Evolutionary conservation across 2,797 vertebrate species (phyloP).

Genomic region (Chromobotia macracanthus): DNA sequence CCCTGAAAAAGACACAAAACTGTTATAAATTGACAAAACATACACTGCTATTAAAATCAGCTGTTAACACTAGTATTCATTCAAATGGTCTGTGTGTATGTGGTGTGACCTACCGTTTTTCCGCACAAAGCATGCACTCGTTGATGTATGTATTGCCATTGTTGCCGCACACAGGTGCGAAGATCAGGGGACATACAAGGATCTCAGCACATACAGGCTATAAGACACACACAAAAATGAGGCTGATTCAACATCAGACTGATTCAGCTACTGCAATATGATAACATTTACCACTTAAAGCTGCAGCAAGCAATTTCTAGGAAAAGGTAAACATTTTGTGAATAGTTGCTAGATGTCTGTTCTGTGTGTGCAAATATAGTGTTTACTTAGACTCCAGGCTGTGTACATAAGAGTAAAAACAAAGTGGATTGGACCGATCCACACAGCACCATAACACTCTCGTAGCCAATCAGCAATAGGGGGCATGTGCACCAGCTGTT

Average conservation of each 20-base stretch:
- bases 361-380: too few relatives aligned
- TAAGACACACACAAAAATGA: constrained; percentile 5
- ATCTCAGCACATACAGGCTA: constrained; percentile 69
- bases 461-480: too few relatives aligned
- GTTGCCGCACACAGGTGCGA: constrained; percentile 79
- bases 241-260: neutral
- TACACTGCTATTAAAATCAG: neutral
- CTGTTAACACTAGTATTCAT: neutral
- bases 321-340: too few relatives aligned
- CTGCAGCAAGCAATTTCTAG: too few relatives aligned
- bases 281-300: neutral
- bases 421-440: too few relatives aligned
- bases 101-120: constrained; percentile 69
- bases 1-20: constrained; percentile 57
- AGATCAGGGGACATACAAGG: constrained; percentile 74
- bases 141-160: constrained; percentile 78
- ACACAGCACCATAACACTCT: too few relatives aligned
- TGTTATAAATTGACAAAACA: neutral
- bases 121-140: constrained; percentile 74
- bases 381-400: too few relatives aligned
- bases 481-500: too few relatives aligned
- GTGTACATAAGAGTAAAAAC: too few relatives aligned
- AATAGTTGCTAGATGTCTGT: too few relatives aligned
- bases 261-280: neutral
- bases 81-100: neutral